Conservation (phyloP, 2,888 invertebrate genomes). For the Acrocera orbiculus region DNA sequence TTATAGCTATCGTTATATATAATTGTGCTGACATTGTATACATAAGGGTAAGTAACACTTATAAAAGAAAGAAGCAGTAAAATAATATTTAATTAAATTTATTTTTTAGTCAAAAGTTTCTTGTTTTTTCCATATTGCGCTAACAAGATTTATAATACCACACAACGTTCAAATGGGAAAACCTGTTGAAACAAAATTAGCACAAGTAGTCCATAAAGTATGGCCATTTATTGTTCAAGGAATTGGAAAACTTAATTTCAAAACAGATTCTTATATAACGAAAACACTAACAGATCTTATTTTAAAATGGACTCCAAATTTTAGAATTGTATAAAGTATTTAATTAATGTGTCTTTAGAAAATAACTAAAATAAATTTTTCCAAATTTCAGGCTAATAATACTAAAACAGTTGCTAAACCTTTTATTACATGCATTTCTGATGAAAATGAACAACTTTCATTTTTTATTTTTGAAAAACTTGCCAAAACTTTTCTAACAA, state of each 20-base stretch:
- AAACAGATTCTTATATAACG: conserved; percentile 32
- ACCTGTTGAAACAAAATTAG: conserved; percentile 26
- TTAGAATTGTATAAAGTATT: conserved; percentile 23
- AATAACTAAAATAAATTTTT: neutral
- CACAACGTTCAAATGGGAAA: conserved; percentile 33
- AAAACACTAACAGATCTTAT: conserved; percentile 34
- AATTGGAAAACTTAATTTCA: conserved; percentile 32
- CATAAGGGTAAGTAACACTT: conserved; percentile 17
- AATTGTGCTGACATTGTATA: conserved; percentile 27
- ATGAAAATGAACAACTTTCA: conserved; percentile 19
- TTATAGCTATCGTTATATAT: conserved; percentile 27
- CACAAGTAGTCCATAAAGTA: conserved; percentile 33
- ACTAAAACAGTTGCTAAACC: conserved; percentile 25
- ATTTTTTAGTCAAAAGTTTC: conserved; percentile 18
- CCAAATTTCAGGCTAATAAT: conserved; percentile 15
- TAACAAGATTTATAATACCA: conserved; percentile 35
- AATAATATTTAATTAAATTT: neutral
- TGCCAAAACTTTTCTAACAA: conserved; percentile 21
- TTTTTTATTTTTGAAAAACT: conserved; percentile 23
- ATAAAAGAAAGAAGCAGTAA: neutral
- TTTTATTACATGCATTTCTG: conserved; percentile 20
- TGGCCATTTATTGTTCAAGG: conserved; percentile 37
- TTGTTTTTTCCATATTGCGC: conserved; percentile 34
- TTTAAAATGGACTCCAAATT: conserved; percentile 30
- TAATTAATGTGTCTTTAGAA: too few relatives aligned